Percentiles rank a stretch among this genome's conserved stretches.
Evolutionary conservation across 2,888 invertebrate genomes (phyloP).

Genomic region (Amphipoea oculea): DNA sequence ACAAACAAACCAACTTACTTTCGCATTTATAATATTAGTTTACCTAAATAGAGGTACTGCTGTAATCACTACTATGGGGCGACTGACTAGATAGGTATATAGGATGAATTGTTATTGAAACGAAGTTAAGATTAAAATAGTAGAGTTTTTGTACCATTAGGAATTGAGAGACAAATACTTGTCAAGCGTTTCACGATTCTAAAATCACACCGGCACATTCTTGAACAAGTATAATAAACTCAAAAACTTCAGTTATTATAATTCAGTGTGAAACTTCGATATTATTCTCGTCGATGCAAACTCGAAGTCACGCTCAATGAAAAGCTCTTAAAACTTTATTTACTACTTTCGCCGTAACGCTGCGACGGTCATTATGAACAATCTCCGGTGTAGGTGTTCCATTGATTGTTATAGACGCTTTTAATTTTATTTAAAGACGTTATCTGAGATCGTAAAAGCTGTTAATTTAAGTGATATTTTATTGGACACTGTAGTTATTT

Average conservation of each 20-base stretch:
- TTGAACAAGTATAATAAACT: not conserved
- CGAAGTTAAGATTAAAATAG: not conserved
- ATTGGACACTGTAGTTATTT: not conserved
- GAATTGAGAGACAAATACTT: not conserved
- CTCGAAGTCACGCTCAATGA: constrained; percentile 24
- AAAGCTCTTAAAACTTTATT: constrained; percentile 47
- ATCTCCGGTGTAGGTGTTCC: constrained; percentile 23
- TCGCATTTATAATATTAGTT: no score
- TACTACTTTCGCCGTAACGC: constrained; percentile 27
- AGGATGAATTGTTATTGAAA: not conserved
- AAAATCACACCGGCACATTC: not conserved
- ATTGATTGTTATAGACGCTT: constrained; percentile 34
- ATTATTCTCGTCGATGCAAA: constrained; percentile 37
- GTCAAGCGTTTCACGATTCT: not conserved
- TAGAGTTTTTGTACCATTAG: not conserved
- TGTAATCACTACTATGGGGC: not conserved
- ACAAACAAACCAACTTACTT: no score
- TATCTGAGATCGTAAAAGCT: constrained; percentile 10
- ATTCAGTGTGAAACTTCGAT: constrained; percentile 21
- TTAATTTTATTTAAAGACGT: constrained; percentile 34
- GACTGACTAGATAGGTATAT: not conserved
- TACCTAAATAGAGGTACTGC: not conserved
- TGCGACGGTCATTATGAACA: constrained; percentile 38
- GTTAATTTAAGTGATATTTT: constrained; percentile 29
- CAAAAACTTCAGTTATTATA: constrained; percentile 39